Conservation (phyloP, 1,140 invertebrate genomes). For the Odontomachus brunneus region DNA sequence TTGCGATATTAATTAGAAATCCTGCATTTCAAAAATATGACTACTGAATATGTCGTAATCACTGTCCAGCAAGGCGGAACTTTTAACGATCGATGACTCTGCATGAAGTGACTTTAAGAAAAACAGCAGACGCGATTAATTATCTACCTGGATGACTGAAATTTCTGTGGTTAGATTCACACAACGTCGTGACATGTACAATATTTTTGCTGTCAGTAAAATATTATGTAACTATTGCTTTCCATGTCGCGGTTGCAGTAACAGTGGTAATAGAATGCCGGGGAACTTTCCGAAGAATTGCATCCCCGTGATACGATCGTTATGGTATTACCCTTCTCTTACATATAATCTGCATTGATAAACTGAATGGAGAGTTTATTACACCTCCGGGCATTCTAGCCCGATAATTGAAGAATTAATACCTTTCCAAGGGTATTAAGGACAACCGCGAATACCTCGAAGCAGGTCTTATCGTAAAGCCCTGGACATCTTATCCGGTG, state of each 20-base stretch:
- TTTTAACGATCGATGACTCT: not conserved
- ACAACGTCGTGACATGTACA: no score
- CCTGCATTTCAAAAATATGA: not conserved
- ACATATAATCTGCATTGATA: slow-evolving; percentile 49
- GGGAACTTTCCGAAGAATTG: slow-evolving; percentile 25
- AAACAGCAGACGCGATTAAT: slow-evolving; percentile 6
- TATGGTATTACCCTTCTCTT: slow-evolving; percentile 1
- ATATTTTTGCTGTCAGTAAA: not conserved
- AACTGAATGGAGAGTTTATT: slow-evolving; percentile 59
- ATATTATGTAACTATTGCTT: not conserved
- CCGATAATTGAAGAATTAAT: slow-evolving; percentile 67
- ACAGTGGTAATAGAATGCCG: slow-evolving; percentile 25
- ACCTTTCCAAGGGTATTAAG: slow-evolving; percentile 58
- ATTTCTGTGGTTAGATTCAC: not conserved
- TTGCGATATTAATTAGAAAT: not conserved
- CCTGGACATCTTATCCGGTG: slow-evolving; percentile 65
- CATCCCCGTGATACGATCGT: slow-evolving; percentile 7
- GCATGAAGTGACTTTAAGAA: not conserved
- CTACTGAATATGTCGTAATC: not conserved
- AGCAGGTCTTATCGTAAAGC: slow-evolving; percentile 64
- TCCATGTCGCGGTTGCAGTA: not conserved
- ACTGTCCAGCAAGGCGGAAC: not conserved
- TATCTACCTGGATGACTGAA: not conserved
- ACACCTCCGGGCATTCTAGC: slow-evolving; percentile 35
- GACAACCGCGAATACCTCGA: slow-evolving; percentile 43